These are phyloP conservation scores for Poeciliopsis prolifica DNA, from an alignment of 2,113 vertebrate species.

Conservation along the genomic window DNA sequence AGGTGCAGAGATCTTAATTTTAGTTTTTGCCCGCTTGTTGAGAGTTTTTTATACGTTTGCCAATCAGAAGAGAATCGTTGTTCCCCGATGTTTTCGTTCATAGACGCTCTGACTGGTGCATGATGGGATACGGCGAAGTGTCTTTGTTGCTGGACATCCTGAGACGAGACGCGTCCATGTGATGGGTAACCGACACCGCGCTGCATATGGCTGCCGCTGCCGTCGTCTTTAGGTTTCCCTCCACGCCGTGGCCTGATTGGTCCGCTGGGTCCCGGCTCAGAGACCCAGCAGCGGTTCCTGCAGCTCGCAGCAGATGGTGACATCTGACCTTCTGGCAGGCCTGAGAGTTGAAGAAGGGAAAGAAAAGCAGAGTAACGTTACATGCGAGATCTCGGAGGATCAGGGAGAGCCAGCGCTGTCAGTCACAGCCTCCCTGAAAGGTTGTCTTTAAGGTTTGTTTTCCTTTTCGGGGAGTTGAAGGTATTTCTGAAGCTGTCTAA, in stretches of 20 bases:
- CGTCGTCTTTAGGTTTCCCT: not conserved
- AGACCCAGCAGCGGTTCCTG: constrained; percentile 10
- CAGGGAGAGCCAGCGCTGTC: constrained; percentile 8
- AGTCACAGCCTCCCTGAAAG: constrained; percentile 14
- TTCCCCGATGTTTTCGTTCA: no score
- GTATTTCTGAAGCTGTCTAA: constrained; percentile 21
- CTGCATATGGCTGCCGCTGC: not conserved
- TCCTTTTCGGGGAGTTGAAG: not conserved
- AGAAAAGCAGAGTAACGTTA: constrained; percentile 30
- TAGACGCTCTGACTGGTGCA: not conserved
- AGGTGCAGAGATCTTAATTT: no score
- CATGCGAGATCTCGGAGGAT: constrained; percentile 14
- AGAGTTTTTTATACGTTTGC: not conserved
- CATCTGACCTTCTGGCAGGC: constrained; percentile 10
- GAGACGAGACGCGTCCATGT: not conserved
- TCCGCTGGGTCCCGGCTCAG: not conserved
- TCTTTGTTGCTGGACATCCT: no score
- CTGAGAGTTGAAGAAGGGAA: constrained; percentile 6
- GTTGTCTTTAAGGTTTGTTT: constrained; percentile 8
- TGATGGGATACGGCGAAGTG: not conserved
- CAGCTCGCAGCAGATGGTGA: constrained; percentile 21
- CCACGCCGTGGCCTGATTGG: constrained; percentile 11
- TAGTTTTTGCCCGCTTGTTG: no score
- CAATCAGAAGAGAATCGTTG: not conserved
- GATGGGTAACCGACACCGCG: not conserved